Base-by-base conservation (phyloP, 1,140 invertebrate genomes). In the Eupristina koningsbergeri region DNA sequence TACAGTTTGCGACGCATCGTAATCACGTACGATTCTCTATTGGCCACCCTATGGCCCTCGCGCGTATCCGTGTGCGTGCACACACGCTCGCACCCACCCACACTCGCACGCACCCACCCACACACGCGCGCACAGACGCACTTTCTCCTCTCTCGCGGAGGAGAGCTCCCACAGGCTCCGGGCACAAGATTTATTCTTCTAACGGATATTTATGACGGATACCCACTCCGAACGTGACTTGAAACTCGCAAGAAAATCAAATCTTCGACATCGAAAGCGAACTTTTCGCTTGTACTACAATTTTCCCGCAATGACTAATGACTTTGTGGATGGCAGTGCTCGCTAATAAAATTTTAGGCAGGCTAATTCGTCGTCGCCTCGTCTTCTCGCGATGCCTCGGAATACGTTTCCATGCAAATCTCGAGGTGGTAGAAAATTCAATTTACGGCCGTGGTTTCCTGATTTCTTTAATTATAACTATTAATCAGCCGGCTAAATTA, bases 191-290 rank as follows among this genome's bases (percentile, higher is more conserved):
- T 80, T 71, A 80, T 64, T 31, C n/a, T n/a, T n/a, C 47, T 50
- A 45, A 80, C 34, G 78, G 78, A 80, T 80, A 80, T 80, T 80
- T 80, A 80, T 80, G 78, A 80, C 45, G 78, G 39, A 80, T 50
- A 67, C 63, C 41, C 15, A 64, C 36, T 53, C n/a, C 26, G 13
- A 50, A 71, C 64, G 78, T 80, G 64, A 80, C 63, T 15, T 34
- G 78, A 69, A 80, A 67, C 17, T 31, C 36, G n/a, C 41, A 15
- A 64, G 58, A 45, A 76, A 79, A 64, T 79, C 39, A 29, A 79
- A 79, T 79, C 61, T 64, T 64, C 36, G 26, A 31, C 63, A 47
- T 41, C 39, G 67, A 17, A 69, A 64, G 63, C 17, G 11, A 64
- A 45, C 19, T 29, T 34, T 61, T 53, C 50, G 29, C 50, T 31